These are phyloP conservation scores for Leptopilina clavipes DNA, from an alignment of 1,140 invertebrate genomes.

Conservation along the genomic window DNA sequence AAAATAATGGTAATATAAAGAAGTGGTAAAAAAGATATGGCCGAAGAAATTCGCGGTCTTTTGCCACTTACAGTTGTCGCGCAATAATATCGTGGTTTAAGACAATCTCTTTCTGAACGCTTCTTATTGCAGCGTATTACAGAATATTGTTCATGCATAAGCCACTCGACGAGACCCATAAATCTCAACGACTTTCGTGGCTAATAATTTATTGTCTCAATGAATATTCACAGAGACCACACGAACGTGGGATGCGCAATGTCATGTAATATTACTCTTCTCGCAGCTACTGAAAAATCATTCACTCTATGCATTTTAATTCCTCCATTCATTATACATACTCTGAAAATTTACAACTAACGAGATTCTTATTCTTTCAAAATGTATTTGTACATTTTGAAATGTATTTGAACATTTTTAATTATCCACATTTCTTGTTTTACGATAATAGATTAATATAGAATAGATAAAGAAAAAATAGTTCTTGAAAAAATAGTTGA, in stretches of 20 bases:
- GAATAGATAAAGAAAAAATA: too few relatives aligned
- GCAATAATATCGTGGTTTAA: constrained; percentile 37
- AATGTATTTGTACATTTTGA: too few relatives aligned
- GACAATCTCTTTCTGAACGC: constrained; percentile 16
- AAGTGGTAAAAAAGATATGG: constrained; percentile 17
- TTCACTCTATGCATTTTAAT: background rate
- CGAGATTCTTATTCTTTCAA: background rate
- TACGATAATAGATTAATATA: too few relatives aligned
- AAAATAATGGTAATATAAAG: constrained; percentile 44
- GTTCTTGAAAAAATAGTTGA: too few relatives aligned
- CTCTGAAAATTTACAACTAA: background rate
- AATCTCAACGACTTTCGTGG: constrained; percentile 33
- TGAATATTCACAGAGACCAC: constrained; percentile 21
- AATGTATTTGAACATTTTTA: too few relatives aligned
- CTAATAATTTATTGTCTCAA: constrained; percentile 33
- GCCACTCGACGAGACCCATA: constrained; percentile 15
- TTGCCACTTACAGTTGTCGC: constrained; percentile 30
- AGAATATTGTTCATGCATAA: constrained; percentile 31
- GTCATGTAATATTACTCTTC: constrained; percentile 25
- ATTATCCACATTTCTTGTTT: too few relatives aligned
- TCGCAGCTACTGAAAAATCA: constrained; percentile 15
- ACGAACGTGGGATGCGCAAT: constrained; percentile 25
- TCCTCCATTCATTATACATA: background rate
- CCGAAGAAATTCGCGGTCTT: background rate
- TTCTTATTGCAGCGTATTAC: constrained; percentile 26